Percentiles rank a stretch among this genome's conserved stretches.
These are phyloP conservation scores for Atopsyche davidsoni DNA, from an alignment of 1,140 invertebrate species.

Conservation along the genomic window DNA sequence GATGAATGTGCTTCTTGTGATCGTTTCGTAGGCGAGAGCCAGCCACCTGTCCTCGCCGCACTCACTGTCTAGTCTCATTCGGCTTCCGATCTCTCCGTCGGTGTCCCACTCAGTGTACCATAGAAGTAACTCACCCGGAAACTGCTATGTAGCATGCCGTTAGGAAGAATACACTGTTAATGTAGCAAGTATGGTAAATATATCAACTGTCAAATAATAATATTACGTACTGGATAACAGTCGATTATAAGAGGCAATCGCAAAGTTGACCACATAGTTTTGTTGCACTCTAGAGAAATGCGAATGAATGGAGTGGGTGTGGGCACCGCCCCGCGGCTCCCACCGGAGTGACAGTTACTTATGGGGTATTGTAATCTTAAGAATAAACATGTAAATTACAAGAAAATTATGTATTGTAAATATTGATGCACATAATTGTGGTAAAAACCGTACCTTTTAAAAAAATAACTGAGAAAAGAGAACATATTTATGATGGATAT, in stretches of 20 bases:
- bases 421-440: slow-evolving; percentile 30
- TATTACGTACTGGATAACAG: slow-evolving; percentile 16
- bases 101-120: slow-evolving; percentile 1
- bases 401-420: slow-evolving; percentile 25
- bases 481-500: slow-evolving; percentile 17
- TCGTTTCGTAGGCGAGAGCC: too few species aligned
- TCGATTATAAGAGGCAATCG: slow-evolving; percentile 26
- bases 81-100: neutral
- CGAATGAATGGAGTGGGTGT: neutral
- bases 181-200: slow-evolving; percentile 13
- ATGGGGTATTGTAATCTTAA: slow-evolving; percentile 23
- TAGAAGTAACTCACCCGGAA: slow-evolving; percentile 13
- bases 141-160: slow-evolving; percentile 1
- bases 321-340: neutral
- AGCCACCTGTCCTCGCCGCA: neutral
- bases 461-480: slow-evolving; percentile 19
- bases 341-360: slow-evolving; percentile 3
- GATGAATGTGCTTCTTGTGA: too few species aligned
- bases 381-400: slow-evolving; percentile 27
- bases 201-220: slow-evolving; percentile 18
- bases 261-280: slow-evolving; percentile 20
- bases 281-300: slow-evolving; percentile 25
- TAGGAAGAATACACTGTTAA: slow-evolving; percentile 15
- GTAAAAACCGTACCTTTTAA: slow-evolving; percentile 29
- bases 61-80: slow-evolving; percentile 8